Conservation (phyloP, 2,797 vertebrate species). For the Hirundo rustica region DNA sequence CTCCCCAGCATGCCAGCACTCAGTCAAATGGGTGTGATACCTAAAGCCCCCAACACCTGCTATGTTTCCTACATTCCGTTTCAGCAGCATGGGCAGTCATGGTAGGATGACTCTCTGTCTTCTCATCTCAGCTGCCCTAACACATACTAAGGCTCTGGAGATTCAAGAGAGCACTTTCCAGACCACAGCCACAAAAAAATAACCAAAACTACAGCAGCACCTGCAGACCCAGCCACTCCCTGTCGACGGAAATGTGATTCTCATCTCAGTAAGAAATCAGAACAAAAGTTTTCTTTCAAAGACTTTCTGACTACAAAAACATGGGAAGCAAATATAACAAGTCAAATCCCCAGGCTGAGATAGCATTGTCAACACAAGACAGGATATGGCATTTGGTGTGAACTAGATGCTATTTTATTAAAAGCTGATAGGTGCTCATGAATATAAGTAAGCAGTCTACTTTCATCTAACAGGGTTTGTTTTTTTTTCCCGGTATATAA, state of each 20-base stretch:
- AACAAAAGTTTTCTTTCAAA: slow-evolving; percentile 20
- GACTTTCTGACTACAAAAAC: neutral
- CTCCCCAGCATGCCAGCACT: neutral
- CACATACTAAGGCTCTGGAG: neutral
- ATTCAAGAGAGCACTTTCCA: neutral
- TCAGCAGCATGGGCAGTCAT: neutral
- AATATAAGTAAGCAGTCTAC: slow-evolving; percentile 10
- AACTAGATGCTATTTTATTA: slow-evolving; percentile 1
- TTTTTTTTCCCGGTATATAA: neutral
- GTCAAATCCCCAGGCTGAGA: slow-evolving; percentile 17
- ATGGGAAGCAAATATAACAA: neutral
- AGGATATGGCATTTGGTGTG: slow-evolving; percentile 13
- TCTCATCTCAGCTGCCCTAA: neutral
- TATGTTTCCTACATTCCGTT: neutral
- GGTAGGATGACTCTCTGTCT: neutral
- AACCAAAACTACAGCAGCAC: neutral
- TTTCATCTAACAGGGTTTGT: neutral
- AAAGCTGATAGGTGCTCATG: neutral
- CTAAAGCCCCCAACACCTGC: neutral
- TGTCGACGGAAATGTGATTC: neutral
- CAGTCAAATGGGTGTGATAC: rapidly evolving
- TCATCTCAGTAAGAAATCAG: neutral
- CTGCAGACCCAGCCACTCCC: neutral
- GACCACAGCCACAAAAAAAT: neutral
- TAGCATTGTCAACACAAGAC: neutral